A percentile compares a stretch with the other conserved stretches of the same genome.
Conservation (phyloP, 2,113 vertebrate genomes). For the Illadopsis cleaveri region DNA sequence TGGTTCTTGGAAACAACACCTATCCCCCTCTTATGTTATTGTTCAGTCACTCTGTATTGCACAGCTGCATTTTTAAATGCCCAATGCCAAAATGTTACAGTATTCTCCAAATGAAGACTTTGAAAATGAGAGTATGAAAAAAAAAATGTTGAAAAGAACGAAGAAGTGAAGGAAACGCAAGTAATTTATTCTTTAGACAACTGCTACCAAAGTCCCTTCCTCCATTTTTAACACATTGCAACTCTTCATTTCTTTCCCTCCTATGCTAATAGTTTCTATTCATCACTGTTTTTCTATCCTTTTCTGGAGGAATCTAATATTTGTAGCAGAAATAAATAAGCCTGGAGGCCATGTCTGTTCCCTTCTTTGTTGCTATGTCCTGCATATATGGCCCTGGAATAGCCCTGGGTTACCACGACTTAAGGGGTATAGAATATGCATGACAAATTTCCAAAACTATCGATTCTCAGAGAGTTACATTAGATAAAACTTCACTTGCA, state of each 20-base stretch:
- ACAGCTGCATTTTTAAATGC: neutral
- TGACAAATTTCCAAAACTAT: neutral
- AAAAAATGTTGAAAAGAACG: neutral
- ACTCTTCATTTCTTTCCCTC: neutral
- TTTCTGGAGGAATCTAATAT: neutral
- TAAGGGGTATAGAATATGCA: accelerated
- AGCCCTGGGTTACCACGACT: neutral
- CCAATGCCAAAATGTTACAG: neutral
- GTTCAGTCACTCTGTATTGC: neutral
- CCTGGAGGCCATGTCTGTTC: neutral
- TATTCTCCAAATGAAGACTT: neutral
- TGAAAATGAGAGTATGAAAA: neutral
- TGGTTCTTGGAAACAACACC: accelerated
- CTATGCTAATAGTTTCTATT: neutral
- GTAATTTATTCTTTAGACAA: neutral
- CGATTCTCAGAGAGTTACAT: neutral
- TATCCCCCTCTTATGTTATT: accelerated
- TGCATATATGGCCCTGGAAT: neutral
- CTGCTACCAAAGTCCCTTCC: neutral
- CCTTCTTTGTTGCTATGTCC: neutral
- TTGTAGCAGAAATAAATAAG: neutral
- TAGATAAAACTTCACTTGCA: neutral
- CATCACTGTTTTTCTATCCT: neutral
- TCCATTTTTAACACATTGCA: neutral
- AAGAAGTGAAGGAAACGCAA: neutral